A percentile compares a stretch with the other conserved stretches of the same genome.
Conservation (phyloP, 2,797 vertebrate genomes). For the Microhierax caerulescens region DNA sequence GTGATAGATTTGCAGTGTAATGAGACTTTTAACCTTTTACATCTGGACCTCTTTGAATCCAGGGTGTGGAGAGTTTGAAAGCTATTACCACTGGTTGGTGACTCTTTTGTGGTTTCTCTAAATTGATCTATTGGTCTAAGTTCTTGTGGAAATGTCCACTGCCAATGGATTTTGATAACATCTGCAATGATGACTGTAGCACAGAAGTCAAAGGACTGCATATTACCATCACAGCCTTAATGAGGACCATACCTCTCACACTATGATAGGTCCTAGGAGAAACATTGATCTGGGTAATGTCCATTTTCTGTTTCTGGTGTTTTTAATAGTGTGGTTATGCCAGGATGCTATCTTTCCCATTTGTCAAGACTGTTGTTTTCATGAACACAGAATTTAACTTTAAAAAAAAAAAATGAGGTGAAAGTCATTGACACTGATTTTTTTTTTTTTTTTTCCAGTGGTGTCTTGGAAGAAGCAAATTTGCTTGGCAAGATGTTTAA, state of each 20-base stretch:
- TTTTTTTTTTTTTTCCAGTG: background rate
- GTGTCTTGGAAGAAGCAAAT: background rate
- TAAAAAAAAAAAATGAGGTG: background rate
- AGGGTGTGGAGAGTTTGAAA: background rate
- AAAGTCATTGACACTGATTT: background rate
- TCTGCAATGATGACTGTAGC: background rate
- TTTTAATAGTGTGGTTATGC: background rate
- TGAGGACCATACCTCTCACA: background rate
- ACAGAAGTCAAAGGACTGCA: background rate
- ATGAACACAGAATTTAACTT: background rate
- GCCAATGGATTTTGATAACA: background rate
- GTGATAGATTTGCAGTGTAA: background rate
- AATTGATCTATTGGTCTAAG: background rate
- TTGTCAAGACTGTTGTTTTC: background rate
- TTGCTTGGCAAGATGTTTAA: background rate
- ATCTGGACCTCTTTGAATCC: background rate
- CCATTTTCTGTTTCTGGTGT: background rate
- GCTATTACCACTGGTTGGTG: background rate
- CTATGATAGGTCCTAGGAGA: background rate
- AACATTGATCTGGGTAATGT: background rate
- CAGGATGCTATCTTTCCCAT: background rate
- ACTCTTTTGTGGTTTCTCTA: conserved; percentile 11
- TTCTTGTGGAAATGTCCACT: background rate
- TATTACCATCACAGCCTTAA: background rate
- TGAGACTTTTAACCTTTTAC: background rate